Percentiles rank a stretch among this genome's conserved stretches.
phyloP scores from a whole-genome alignment of 2,113 vertebrate species.

The Tympanuchus pallidicinctus region DNA sequence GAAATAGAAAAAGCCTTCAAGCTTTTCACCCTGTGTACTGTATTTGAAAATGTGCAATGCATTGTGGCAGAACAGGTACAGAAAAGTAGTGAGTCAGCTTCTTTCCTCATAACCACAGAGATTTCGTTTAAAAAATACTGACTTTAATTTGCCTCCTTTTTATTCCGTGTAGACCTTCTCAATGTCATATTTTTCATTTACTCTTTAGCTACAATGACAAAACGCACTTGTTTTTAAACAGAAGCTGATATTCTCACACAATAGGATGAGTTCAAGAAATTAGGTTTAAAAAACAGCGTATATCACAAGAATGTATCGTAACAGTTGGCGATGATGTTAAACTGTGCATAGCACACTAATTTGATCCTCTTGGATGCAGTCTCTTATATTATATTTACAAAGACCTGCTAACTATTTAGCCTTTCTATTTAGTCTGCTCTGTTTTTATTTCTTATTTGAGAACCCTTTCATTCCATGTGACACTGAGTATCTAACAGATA shows the following conservation, averaged over 20 bases:
- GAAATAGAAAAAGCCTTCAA: background rate
- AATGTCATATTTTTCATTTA: background rate
- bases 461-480: background rate
- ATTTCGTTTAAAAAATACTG: background rate
- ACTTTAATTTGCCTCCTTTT: background rate
- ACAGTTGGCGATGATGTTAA: background rate
- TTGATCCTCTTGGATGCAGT: background rate
- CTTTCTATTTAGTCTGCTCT: background rate
- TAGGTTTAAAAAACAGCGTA: background rate
- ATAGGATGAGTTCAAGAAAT: background rate
- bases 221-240: conserved; percentile 3
- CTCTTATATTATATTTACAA: background rate
- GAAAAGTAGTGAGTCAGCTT: conserved; percentile 3
- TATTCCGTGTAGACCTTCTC: background rate
- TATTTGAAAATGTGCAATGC: background rate
- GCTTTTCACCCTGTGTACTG: background rate
- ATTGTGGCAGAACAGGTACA: background rate
- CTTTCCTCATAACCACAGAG: background rate
- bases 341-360: background rate
- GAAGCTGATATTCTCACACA: background rate
- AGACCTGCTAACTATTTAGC: background rate
- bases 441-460: background rate
- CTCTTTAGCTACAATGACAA: background rate
- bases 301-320: background rate
- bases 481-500: background rate